Conservation (phyloP, 2,888 invertebrate species). For the Gerris lacustris region DNA sequence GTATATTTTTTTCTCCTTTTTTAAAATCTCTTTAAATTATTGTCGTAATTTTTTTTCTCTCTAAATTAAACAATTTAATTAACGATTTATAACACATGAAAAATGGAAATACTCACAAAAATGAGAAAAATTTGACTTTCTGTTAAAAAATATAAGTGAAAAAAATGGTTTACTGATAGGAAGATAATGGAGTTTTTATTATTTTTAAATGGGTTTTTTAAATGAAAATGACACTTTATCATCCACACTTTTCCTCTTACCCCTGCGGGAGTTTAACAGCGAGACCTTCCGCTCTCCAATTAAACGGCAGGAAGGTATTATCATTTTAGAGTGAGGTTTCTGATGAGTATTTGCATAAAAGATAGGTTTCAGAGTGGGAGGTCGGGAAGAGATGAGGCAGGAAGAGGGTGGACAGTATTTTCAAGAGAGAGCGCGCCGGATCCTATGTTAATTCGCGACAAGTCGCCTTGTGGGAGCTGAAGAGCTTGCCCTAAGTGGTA, state of each 20-base stretch:
- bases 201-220: background rate
- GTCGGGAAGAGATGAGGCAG: no score
- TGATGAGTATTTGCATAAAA: slow-evolving; percentile 3
- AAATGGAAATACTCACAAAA: no score
- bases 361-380: background rate
- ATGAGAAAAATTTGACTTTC: no score
- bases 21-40: no score
- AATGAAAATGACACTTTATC: background rate
- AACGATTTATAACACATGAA: no score
- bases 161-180: background rate
- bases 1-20: no score
- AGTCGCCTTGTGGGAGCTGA: background rate
- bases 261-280: no score
- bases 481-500: background rate
- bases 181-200: background rate
- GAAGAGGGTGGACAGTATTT: background rate
- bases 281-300: background rate
- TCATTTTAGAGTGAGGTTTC: background rate
- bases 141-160: background rate
- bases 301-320: background rate
- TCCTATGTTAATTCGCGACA: slow-evolving; percentile 1
- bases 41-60: no score
- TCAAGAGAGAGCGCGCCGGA: background rate
- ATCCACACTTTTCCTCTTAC: no score
- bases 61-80: no score